Evolutionary conservation across 2,888 invertebrate genomes (phyloP), one percentile per base, ranked within the genome.

Genomic region (Nomada lathburiana): DNA sequence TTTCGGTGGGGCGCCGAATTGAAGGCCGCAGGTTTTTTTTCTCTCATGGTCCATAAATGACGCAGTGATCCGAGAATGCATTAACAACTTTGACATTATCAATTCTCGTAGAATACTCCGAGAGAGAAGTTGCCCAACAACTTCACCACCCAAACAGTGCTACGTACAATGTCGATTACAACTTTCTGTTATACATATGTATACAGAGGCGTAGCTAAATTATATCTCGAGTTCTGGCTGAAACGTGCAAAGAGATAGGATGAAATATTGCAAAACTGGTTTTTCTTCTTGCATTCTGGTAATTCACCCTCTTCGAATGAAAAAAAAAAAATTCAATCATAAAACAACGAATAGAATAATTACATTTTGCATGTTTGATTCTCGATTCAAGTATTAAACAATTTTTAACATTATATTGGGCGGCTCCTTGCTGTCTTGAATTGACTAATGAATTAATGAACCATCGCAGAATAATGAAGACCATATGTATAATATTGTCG

Each of bases 71-170:
- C 89, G 90, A 88, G 89, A 90, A 90, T 91, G 88, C 92, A 92
- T 92, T 91, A 90, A 90, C 91, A 92, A 92, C 91, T 92, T 92
- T 75, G 88, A 88, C 89, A 89, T 92, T 92, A 92, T 92, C 91
- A 92, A 92, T 92, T 92, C 87, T 85, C 87, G 85, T 88, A 89
- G 90, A 90, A 89, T 89, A 85, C 89, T 78, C 82, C 80, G 74
- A 70, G 83, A 76, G 83, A 82, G 80, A 86, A 89, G 90, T 90
- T 90, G 82, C 79, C 74, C 75, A 74, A 75, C 87, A 92, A 92
- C 90, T 91, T 92, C 84, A 70, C 86, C 82, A 78, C 67, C 65
- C 73, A 75, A 77, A 62, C 83, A 81, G 71, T 70, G 53, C 82
- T 64, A 63, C 79, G 74, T 67, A 77, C 76, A 60, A 57, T 73